Base-by-base conservation (phyloP, 2,113 vertebrate genomes). In the Hippocampus zosterae region DNA sequence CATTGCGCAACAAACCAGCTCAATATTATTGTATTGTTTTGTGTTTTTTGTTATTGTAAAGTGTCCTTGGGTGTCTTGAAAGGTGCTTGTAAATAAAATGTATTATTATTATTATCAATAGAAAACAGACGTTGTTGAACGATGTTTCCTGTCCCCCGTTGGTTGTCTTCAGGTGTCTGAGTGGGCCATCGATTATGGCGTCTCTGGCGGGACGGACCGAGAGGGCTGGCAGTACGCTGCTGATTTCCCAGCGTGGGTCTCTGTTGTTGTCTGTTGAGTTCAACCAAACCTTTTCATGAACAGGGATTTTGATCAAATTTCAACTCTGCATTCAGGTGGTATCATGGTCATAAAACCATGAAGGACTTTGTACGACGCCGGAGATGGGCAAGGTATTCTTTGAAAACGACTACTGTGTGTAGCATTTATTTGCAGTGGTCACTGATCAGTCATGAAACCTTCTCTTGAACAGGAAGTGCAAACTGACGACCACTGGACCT, bases 191-290 rank as follows among this genome's bases (percentile, higher is more conserved):
- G 97, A 99, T 88, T 99, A 97, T 82, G 90, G 89, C 12, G 67
- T 93, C 1, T 81, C 92, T 0, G 94, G 94, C 0, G 95, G 96
- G 70, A 94, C 96, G 0, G 97, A 99, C 82, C 90, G 88, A 61
- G 96, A 99, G 50, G 97, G 97, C 69, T 99, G 97, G 97, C 97
- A 99, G 77, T 99, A 95, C 0, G 97, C 97, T 61, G 94, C 94
- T 2, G 97, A 99, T 88, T 99, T 99, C 72, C 97, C 97, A 62
- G 92, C 93, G 97, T 98, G 89, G 86, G 96, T 89, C 73, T 84
- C 8, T 65, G 29, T 46, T 12, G 0, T n/a, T 1, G 1, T 46
- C 42, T 37, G 27, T 21, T 57, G 64, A 52, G 23, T 71, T 19
- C 25, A 53, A 65, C 4, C 16, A 18, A 68, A 29, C 23, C 33